Percentiles rank a stretch among this genome's conserved stretches.
These are phyloP conservation scores for Carassius carassius DNA, from an alignment of 2,113 vertebrate genomes.

Conservation along the genomic window DNA sequence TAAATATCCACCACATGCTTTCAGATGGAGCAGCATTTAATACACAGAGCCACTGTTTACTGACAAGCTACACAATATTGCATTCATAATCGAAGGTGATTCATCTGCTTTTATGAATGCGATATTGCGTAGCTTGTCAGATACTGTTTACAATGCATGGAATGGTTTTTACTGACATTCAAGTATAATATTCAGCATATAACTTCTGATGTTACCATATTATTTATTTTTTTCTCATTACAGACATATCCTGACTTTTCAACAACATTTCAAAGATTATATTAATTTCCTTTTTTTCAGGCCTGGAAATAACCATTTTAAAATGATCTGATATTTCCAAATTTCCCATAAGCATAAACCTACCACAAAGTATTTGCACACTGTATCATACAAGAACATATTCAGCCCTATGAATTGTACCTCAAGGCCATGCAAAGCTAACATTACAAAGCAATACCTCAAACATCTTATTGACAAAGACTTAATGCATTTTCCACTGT, in stretches of 20 bases:
- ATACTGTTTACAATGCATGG: too few species aligned
- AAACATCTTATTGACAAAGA: neutral
- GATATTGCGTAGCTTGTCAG: too few species aligned
- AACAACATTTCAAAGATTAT: neutral
- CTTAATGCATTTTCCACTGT: neutral
- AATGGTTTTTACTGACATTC: too few species aligned
- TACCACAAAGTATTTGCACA: neutral
- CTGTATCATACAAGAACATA: neutral
- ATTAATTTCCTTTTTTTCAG: neutral
- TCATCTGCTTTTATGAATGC: too few species aligned
- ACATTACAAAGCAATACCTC: slow-evolving; percentile 5
- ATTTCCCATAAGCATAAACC: neutral
- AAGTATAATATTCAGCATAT: too few species aligned
- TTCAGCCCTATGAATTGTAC: neutral
- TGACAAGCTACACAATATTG: too few species aligned
- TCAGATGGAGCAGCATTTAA: too few species aligned
- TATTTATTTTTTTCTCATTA: neutral
- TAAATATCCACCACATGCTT: too few species aligned
- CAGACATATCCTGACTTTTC: neutral
- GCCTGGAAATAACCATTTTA: neutral
- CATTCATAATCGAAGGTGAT: too few species aligned
- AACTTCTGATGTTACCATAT: too few species aligned
- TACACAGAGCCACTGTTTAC: too few species aligned
- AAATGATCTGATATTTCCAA: neutral
- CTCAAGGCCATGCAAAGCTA: slow-evolving; percentile 3